Evolutionary conservation across 2,113 vertebrate genomes (phyloP), one percentile per base, ranked within the genome.

Genomic region (Salvelinus alpinus): DNA sequence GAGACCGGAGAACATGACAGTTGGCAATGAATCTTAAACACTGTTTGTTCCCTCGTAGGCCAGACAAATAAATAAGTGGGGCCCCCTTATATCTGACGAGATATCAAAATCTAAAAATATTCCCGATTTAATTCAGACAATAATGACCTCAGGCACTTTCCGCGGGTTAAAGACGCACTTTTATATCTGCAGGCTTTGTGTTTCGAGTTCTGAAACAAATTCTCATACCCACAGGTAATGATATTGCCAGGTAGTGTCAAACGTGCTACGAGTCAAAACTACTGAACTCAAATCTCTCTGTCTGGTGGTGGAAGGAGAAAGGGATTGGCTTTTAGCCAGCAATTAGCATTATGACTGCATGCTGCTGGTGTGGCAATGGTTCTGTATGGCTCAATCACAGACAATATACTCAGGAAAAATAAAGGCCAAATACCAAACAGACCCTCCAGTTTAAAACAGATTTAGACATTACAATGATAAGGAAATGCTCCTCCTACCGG

Each of bases 51-150:
- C 84, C 31, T 73, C 11, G 71, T 81, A 79, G 77, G 77, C 8
- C 31, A 68, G 24, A 74, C n/a, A 64, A 82, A 82, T 68, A 84
- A 87, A 90, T 83, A 86, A 86, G 76, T 72, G 20, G 25, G 74
- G 67, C 14, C 82, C 24, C 47, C 1, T 20, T 80, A 72, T 79
- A 72, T 79, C 74, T 88, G 84, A 85, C 84, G 84, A 74, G 57
- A 83, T 70, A 74, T 86, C 80, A 62, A 13, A 77, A 79, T 86
- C 88, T 82, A 86, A 88, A 88, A 92, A 86, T 88, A 87, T 48
- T 68, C 73, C 80, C 60, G 78, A 81, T 88, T 90, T 93, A 91
- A 93, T 92, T 89, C 91, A 89, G 79, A 72, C 85, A 54, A 5
- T 72, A 81, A 85, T 91, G 89, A 91, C 89, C 87, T 44, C n/a